Evolutionary conservation across 1,140 invertebrate genomes (phyloP), one percentile per base, ranked within the genome.

Genomic region (Diorhabda elongata): DNA sequence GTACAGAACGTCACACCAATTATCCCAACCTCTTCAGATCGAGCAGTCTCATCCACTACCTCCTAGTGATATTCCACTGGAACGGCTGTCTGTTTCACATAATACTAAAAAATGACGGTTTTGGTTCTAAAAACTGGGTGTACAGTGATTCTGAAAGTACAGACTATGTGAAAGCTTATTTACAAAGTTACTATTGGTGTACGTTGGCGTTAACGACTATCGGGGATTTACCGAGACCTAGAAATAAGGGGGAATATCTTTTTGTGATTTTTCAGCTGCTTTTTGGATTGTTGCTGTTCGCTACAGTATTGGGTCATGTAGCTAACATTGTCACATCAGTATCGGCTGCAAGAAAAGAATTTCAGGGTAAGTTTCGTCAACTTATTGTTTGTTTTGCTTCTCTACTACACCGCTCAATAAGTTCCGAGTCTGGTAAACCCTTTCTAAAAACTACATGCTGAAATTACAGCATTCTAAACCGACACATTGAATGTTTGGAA

Each of bases 31-130:
- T 98, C 80, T 96, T 98, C 86, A 90, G 97, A 74, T 96, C 95
- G 69, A 89, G 93, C 60, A 93, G 94, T 78, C 87, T 98, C 75
- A 93, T 97, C 81, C 96, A 98, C 86, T 98, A 98, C 85, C 88
- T 98, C 76, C 86, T 98, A 84, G 95, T 97, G 83, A 96, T 98
- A 83, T 98, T 98, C 86, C 97, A 99, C 87, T 99, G 97, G 97
- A 99, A 99, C 84, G 96, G 97, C 74, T 98, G 97, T 86, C 86
- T 98, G 79, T 97, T 96, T 85, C 93, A 97, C 86, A 92, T 97
- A 81, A 94, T 98, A 79, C 91, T 93, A 86, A 95, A 95, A 84
- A 95, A 95, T 84, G 91, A 95, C 83, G 94, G 92, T 71, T 96
- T 96, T 81, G 94, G 93, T 74, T 93, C 91, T 80, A 90, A 91